Percentiles rank a stretch among this genome's conserved stretches.
phyloP scores from a whole-genome alignment of 2,797 vertebrate species.

The Eospalax fontanierii region DNA sequence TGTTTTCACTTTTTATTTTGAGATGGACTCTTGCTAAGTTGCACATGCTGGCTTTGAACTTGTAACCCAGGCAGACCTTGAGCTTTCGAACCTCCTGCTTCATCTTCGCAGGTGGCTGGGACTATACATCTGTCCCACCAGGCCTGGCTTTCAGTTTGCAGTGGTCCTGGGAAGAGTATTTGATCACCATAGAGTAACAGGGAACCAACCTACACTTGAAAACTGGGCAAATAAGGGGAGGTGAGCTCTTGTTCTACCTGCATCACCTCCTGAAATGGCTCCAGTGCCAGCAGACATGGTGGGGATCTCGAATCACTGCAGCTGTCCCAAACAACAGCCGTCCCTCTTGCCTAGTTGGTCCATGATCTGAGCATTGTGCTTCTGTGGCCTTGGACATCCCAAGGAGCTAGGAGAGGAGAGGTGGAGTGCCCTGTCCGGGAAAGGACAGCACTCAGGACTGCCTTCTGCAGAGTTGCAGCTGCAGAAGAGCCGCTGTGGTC shows the following conservation, averaged over 20 bases:
- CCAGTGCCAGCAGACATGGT: not conserved
- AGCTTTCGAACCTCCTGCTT: too few species aligned
- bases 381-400: too few species aligned
- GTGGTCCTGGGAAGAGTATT: not conserved
- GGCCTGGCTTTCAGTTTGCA: not conserved
- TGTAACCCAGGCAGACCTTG: not conserved
- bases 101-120: not conserved
- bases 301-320: too few species aligned
- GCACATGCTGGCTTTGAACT: not conserved
- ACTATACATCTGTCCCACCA: not conserved
- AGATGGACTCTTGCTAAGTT: not conserved
- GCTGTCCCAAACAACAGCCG: not conserved
- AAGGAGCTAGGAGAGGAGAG: too few species aligned
- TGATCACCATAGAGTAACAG: not conserved
- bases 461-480: not conserved
- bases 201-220: not conserved
- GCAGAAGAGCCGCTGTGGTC: not conserved
- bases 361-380: not conserved
- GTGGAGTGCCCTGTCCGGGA: not conserved
- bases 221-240: not conserved
- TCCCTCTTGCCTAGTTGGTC: not conserved
- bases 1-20: not conserved
- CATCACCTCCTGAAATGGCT: not conserved
- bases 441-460: not conserved
- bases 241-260: too few species aligned